A percentile compares a stretch with the other conserved stretches of the same genome.
Evolutionary conservation across 2,113 vertebrate genomes (phyloP).

Genomic region (Ammodytes marinus): DNA sequence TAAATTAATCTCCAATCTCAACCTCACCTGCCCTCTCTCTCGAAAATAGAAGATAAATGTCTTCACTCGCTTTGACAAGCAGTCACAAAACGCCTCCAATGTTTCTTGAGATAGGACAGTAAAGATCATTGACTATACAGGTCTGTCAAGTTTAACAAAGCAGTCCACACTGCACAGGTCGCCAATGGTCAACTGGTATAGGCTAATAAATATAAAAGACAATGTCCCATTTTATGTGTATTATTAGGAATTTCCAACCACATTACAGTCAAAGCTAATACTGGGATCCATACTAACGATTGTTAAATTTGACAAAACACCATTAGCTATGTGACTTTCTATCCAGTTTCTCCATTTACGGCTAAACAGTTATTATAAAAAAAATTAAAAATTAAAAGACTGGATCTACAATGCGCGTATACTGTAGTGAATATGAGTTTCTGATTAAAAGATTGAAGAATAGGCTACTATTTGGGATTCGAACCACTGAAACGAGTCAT

Average conservation of each 20-base stretch:
- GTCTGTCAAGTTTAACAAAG: not conserved
- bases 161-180: no score
- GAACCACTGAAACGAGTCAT: not conserved
- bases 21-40: constrained; percentile 24
- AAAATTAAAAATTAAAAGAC: no score
- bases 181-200: no score
- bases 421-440: not conserved
- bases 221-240: not conserved
- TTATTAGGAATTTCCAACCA: not conserved
- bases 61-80: constrained; percentile 2
- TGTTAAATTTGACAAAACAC: not conserved
- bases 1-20: constrained; percentile 24
- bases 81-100: not conserved
- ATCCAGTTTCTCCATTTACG: no score
- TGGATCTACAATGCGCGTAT: no score
- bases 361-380: no score
- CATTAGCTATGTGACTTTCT: no score
- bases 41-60: constrained; percentile 16
- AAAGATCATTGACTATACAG: not conserved
- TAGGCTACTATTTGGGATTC: not conserved
- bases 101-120: not conserved
- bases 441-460: no score
- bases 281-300: not conserved
- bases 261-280: not conserved
- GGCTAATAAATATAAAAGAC: not conserved